These are phyloP conservation scores for Melanotaenia parkinsoni DNA, from an alignment of 2,797 vertebrate species.

Conservation along the genomic window DNA sequence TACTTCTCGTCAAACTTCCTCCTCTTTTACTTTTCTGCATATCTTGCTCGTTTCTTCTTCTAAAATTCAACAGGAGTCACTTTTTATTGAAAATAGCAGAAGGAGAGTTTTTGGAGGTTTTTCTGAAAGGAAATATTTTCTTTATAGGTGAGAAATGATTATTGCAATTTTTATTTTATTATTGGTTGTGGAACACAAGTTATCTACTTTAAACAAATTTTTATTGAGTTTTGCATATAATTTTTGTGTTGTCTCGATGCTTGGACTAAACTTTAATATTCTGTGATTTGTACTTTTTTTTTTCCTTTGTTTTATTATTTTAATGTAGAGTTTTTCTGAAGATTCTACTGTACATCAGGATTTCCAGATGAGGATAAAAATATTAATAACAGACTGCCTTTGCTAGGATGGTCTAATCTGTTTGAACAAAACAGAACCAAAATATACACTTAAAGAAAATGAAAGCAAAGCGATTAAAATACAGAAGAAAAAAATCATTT, in stretches of 20 bases:
- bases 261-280: conserved; percentile 13
- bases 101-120: conserved; percentile 27
- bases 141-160: conserved; percentile 1
- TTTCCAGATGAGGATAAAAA: conserved; percentile 45
- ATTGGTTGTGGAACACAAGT: not conserved
- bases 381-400: conserved; percentile 51
- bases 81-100: conserved; percentile 25
- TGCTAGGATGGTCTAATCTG: conserved; percentile 50
- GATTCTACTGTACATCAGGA: not conserved
- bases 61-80: conserved; percentile 24
- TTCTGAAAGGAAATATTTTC: not conserved
- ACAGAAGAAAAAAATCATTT: not conserved
- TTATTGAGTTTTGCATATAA: not conserved
- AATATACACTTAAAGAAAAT: conserved; percentile 46
- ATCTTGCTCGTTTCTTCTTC: conserved; percentile 15
- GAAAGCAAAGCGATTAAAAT: conserved; percentile 47
- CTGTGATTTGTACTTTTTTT: conserved; percentile 17
- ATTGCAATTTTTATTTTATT: not conserved
- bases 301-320: not conserved
- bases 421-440: conserved; percentile 59
- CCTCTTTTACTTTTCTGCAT: conserved; percentile 14
- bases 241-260: not conserved
- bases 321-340: conserved; percentile 2
- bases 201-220: not conserved
- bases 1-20: conserved; percentile 38